Percentiles rank a stretch among this genome's conserved stretches.
Conservation (phyloP, 2,888 invertebrate genomes). For the Cetonia aurata region DNA sequence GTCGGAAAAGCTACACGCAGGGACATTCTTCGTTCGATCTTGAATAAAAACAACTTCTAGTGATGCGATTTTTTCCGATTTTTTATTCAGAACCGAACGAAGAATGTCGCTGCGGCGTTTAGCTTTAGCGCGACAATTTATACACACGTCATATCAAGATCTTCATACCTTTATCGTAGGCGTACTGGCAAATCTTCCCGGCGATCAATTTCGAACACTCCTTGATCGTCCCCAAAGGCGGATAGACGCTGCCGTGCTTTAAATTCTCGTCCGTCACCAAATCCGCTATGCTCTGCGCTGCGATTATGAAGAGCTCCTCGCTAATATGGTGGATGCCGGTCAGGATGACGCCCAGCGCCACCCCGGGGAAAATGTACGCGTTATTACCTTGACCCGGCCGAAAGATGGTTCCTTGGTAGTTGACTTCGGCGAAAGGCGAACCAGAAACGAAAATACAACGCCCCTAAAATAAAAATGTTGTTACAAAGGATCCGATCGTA, state of each 20-base stretch:
- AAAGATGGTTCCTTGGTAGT: slow-evolving; percentile 82
- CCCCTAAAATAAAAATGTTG: slow-evolving; percentile 75
- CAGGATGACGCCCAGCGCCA: slow-evolving; percentile 93
- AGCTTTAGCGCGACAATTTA: no score
- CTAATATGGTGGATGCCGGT: slow-evolving; percentile 94
- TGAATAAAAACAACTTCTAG: no score
- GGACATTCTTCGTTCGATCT: no score
- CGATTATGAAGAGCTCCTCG: slow-evolving; percentile 93
- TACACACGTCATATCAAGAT: no score
- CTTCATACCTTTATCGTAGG: slow-evolving; percentile 91
- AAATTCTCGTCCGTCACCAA: slow-evolving; percentile 88
- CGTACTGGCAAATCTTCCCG: slow-evolving; percentile 86
- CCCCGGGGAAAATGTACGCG: slow-evolving; percentile 97
- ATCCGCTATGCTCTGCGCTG: slow-evolving; percentile 90
- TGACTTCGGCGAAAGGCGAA: slow-evolving; percentile 93
- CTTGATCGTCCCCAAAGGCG: slow-evolving; percentile 85
- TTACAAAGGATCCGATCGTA: no score
- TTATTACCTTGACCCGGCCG: slow-evolving; percentile 94
- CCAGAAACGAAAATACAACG: slow-evolving; percentile 95
- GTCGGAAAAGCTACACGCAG: no score
- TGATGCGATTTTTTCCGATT: no score
- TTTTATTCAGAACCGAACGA: no score
- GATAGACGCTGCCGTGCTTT: slow-evolving; percentile 90
- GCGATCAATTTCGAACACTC: slow-evolving; percentile 94
- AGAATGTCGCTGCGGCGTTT: no score